Evolutionary conservation across 2,113 vertebrate species (phyloP), one percentile per base, ranked within the genome.

Genomic region (Carassius auratus): DNA sequence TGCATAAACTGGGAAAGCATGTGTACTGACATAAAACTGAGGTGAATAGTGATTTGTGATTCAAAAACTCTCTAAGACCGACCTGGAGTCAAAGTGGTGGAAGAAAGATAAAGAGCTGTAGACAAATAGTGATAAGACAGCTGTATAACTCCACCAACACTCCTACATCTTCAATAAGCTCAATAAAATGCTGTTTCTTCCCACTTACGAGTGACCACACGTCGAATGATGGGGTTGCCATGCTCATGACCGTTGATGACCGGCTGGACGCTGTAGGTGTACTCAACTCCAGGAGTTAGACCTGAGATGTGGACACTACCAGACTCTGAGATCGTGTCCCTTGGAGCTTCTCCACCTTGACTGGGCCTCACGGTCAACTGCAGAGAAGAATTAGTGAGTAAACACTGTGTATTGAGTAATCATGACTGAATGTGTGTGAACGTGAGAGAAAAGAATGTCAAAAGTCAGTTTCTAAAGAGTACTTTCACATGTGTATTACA

Each of bases 201-300:
- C 19, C 15, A 71, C 96, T 77, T 96, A 99, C 98, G 95, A 82
- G 98, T 99, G 4, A 95, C 90, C 1, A 99, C 93, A 9, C 87
- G 96, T 36, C 95, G 95, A n/a, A 96, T 91, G 87, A 99, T 90
- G 0, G 97, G 95, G 0, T 89, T 90, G 2, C 96, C 96, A 38
- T 93, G 94, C 85, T 97, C 96, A 9, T 96, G 87, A 48, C 97
- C 97, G 0, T 98, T 94, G 85, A 94, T 92, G 17, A 98, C 86
- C 10, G 97, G 95, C 30, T 97, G 96, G 76, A 99, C 92, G 62
- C 95, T 97, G 92, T 98, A 98, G 78, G 94, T 95, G 81, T 99
- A 99, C 84, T 99, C 97, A 77, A 98, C 95, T 1, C 98, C 98
- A 0, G 98, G 97, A 50, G 97, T 99, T 92, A 99, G 93, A 52